phyloP scores from a whole-genome alignment of 2,888 invertebrate species.

The Aproaerema taeniolella region DNA sequence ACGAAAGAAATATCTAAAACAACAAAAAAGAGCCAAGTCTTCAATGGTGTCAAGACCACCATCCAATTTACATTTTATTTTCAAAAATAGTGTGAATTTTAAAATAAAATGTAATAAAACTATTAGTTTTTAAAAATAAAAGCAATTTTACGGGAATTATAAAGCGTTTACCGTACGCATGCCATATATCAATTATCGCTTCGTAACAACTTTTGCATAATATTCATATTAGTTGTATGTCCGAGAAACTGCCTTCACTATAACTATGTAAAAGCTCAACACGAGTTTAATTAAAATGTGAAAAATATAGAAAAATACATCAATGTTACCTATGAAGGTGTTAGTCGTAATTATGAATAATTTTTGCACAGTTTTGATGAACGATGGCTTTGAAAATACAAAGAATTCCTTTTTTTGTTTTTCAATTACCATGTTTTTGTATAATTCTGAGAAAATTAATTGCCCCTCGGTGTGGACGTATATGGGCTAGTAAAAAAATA shows the following conservation, averaged over 20 bases:
- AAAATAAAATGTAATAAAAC: constrained; percentile 1
- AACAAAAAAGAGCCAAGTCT: not conserved
- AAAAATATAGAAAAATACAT: not conserved
- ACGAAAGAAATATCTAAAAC: not conserved
- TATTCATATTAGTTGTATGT: constrained; percentile 14
- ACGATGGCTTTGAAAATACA: no score
- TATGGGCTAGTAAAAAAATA: no score
- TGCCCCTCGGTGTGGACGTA: no score
- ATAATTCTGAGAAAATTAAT: no score
- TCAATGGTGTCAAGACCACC: constrained; percentile 5
- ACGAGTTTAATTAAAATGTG: constrained; percentile 1
- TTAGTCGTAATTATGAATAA: not conserved
- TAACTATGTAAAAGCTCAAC: no score
- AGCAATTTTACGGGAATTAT: constrained; percentile 16
- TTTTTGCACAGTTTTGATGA: no score
- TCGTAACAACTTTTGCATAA: constrained; percentile 9
- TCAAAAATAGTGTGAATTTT: constrained; percentile 2
- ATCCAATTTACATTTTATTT: constrained; percentile 2
- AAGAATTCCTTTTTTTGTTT: no score
- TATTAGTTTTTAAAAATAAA: constrained; percentile 12
- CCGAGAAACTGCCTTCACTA: not conserved
- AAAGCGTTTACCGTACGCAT: constrained; percentile 13
- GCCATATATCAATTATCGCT: constrained; percentile 12
- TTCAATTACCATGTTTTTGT: no score
- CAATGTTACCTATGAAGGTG: no score